A percentile compares a stretch with the other conserved stretches of the same genome.
These are phyloP conservation scores for Zosterops japonicus DNA, from an alignment of 2,113 vertebrate species.

Conservation along the genomic window DNA sequence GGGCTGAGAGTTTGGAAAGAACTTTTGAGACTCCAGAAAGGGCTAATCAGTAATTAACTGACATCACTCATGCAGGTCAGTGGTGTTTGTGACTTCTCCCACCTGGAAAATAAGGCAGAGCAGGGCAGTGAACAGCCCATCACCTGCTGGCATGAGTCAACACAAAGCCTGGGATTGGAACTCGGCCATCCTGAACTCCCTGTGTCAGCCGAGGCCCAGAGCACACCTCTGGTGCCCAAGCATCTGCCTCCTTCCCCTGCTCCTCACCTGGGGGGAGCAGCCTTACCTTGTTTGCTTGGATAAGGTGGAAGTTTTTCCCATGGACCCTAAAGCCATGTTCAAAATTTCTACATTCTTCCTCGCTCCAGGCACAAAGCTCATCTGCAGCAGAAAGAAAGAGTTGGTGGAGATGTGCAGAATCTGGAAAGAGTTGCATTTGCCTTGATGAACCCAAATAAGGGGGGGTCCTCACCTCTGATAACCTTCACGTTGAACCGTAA, in stretches of 20 bases:
- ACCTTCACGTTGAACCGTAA: conserved; percentile 93
- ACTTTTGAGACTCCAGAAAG: conserved; percentile 66
- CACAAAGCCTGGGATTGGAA: conserved; percentile 45
- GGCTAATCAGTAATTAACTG: conserved; percentile 68
- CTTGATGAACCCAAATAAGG: neutral
- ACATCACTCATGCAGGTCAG: conserved; percentile 66
- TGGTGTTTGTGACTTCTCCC: conserved; percentile 64
- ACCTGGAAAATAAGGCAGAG: conserved; percentile 68
- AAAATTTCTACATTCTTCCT: conserved; percentile 92
- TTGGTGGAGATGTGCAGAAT: neutral
- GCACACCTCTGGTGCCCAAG: neutral
- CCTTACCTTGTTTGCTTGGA: conserved; percentile 95
- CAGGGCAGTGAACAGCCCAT: conserved; percentile 66
- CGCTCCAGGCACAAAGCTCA: conserved; percentile 91
- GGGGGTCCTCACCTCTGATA: conserved; percentile 81
- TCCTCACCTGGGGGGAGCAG: neutral
- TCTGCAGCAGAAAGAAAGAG: conserved; percentile 67
- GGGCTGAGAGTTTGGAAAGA: conserved; percentile 67
- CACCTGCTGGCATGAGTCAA: conserved; percentile 57
- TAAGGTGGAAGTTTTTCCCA: conserved; percentile 96
- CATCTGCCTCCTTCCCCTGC: neutral
- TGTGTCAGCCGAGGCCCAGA: neutral
- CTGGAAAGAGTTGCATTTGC: fast-evolving
- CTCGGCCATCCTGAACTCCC: conserved; percentile 23
- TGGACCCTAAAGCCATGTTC: conserved; percentile 94